Conservation (phyloP, 2,888 invertebrate genomes). For the Ichneumon xanthorius region DNA sequence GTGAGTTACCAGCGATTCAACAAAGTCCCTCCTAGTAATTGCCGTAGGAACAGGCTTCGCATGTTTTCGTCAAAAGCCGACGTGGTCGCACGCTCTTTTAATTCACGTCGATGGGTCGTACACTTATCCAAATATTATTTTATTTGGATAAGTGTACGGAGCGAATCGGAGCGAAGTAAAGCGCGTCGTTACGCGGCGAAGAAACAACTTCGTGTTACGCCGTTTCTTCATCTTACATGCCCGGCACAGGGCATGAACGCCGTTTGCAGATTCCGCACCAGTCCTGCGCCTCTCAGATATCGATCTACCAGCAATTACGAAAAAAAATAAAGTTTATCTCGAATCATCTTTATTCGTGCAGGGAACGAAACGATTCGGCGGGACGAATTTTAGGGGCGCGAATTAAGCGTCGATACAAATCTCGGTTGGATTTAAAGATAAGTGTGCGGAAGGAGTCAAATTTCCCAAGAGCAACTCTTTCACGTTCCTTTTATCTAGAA, state of each 20-base stretch:
- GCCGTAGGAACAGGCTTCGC: not conserved
- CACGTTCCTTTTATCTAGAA: too few relatives aligned
- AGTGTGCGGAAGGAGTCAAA: too few relatives aligned
- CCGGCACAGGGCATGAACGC: not conserved
- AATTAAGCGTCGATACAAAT: not conserved
- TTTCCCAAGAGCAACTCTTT: too few relatives aligned
- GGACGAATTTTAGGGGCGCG: not conserved
- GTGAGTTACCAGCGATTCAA: too few relatives aligned
- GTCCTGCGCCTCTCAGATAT: not conserved
- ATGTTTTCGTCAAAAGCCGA: not conserved
- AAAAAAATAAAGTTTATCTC: not conserved
- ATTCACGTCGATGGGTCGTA: not conserved
- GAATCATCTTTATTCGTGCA: not conserved
- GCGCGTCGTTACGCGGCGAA: conserved; percentile 33
- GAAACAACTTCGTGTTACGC: conserved; percentile 57
- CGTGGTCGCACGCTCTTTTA: not conserved
- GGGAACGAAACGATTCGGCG: not conserved
- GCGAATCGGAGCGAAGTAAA: too few relatives aligned
- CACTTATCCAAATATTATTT: conserved; percentile 60
- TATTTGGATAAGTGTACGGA: too few relatives aligned
- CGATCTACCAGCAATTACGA: conserved; percentile 2
- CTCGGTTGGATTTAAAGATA: not conserved
- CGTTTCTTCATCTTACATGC: conserved; percentile 59
- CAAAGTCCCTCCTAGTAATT: too few relatives aligned
- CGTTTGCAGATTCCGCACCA: not conserved